Base-by-base conservation (phyloP, 1,140 invertebrate species). In the Trachymyrmex cornetzi region DNA sequence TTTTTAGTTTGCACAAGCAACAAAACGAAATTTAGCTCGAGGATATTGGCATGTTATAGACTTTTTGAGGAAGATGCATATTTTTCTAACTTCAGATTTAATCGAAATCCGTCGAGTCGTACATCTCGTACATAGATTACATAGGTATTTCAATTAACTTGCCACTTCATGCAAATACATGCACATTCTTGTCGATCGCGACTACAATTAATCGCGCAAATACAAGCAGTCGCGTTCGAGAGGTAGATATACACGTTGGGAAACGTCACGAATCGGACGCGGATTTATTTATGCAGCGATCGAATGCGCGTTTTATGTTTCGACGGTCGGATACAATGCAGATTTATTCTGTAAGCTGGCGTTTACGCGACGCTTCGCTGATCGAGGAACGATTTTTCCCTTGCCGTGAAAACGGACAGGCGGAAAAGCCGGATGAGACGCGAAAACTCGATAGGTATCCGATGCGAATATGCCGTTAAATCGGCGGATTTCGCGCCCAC, bases 281-380 rank as follows among this genome's bases (percentile, higher is more conserved):
- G 64, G 48, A 81, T 44, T 74, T 82, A 82, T 82, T 74, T 74
- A 82, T 82, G 67, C 67, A 74, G 19, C 53, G 67, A 82, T 82
- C 67, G 80, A 74, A 82, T 74, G 69, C 67, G 34, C 80, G 53
- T 82, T 82, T 82, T 74, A 74, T 82, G 48, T 84, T 75, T 75
- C 38, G 53, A 74, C 80, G 67, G 34, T 38, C 53, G 34, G 55
- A 50, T 75, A 61, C 57, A 84, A 50, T 61, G 80, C 80, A 61
- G 69, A 84, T 75, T 74, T 75, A 61, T 74, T 84, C 80, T 61
- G 71, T 48, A 75, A 75, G 69, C 80, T 61, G 55, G 38, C 69
- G 55, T 74, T 61, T 75, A 63, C 80, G 57, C 69, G 69, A 82
- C 66, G 67, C 67, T 74, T n/a, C 24, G 69, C 57, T 84, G 55